Percentiles rank a stretch among this genome's conserved stretches.
Conservation (phyloP, 1,140 invertebrate species). For the Hylaeus anthracinus region DNA sequence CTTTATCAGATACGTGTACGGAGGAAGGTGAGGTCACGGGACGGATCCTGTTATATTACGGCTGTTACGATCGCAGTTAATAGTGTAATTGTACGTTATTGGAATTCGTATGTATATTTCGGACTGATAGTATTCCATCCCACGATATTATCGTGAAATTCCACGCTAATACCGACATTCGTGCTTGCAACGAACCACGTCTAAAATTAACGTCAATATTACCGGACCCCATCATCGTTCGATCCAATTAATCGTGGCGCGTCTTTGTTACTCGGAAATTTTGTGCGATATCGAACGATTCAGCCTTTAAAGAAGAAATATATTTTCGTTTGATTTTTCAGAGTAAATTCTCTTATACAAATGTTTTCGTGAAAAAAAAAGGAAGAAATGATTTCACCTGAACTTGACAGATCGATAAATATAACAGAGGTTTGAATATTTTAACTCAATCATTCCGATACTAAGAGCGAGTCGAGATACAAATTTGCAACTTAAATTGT, state of each 20-base stretch:
- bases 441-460: too few relatives aligned
- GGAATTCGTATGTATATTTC: background rate
- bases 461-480: too few relatives aligned
- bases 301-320: too few relatives aligned
- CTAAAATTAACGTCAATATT: conserved; percentile 22
- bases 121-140: conserved; percentile 4
- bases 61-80: conserved; percentile 20
- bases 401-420: too few relatives aligned
- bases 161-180: background rate
- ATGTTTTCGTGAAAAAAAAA: background rate
- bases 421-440: too few relatives aligned
- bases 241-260: background rate
- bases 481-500: too few relatives aligned
- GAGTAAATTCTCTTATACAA: too few relatives aligned
- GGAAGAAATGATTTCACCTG: too few relatives aligned
- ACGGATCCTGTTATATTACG: background rate
- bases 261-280: background rate
- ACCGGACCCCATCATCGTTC: background rate
- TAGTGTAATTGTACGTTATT: conserved; percentile 16
- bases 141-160: conserved; percentile 13
- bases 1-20: too few relatives aligned
- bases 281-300: too few relatives aligned
- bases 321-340: too few relatives aligned
- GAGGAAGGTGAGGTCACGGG: too few relatives aligned
- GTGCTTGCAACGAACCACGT: background rate